phyloP scores from a whole-genome alignment of 1,140 invertebrate genomes.

The Chrysoperla carnea region DNA sequence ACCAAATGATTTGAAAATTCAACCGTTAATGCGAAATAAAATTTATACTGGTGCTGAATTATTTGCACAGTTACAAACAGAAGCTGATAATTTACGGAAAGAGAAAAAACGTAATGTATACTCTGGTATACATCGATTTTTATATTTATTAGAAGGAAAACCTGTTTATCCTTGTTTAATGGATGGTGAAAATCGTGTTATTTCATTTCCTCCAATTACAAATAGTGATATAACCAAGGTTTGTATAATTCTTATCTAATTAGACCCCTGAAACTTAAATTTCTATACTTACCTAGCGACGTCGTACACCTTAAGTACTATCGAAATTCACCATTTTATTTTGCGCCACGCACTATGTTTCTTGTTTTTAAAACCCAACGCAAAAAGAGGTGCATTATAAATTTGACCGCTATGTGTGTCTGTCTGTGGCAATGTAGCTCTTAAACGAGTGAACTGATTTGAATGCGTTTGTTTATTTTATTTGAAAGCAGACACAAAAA shows the following conservation, averaged over 20 bases:
- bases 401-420: no score
- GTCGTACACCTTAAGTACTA: no score
- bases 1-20: conserved; percentile 40
- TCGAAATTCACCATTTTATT: no score
- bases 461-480: no score
- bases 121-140: conserved; percentile 64
- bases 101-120: conserved; percentile 66
- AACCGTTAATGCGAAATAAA: conserved; percentile 34
- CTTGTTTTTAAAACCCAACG: no score
- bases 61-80: conserved; percentile 44
- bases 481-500: no score
- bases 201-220: conserved; percentile 72
- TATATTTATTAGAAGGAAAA: conserved; percentile 61
- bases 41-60: conserved; percentile 42
- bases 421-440: no score
- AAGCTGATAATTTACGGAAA: conserved; percentile 55
- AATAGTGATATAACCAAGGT: conserved; percentile 65
- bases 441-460: no score
- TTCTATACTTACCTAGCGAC: no score
- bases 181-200: conserved; percentile 38
- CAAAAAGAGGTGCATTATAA: no score
- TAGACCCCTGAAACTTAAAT: no score
- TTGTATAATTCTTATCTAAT: conserved; percentile 7
- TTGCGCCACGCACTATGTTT: no score
- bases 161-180: conserved; percentile 48